Percentiles rank a stretch among this genome's conserved stretches.
These are phyloP conservation scores for Aphelinus certus DNA, from an alignment of 1,140 invertebrate genomes.

Conservation along the genomic window DNA sequence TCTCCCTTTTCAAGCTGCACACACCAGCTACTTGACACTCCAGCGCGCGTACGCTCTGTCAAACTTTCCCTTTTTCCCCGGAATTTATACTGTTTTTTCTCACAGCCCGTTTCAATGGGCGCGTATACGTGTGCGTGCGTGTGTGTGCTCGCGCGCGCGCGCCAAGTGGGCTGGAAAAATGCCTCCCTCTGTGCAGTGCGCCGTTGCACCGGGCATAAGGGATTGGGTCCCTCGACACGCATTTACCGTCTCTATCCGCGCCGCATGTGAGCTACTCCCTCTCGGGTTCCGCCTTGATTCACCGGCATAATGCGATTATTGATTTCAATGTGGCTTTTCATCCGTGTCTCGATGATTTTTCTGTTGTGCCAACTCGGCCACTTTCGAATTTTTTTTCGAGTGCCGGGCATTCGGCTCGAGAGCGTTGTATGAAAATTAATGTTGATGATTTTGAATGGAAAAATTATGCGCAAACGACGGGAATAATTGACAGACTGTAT, in stretches of 20 bases:
- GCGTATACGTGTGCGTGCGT: too few species aligned
- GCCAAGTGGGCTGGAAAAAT: neutral
- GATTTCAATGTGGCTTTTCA: neutral
- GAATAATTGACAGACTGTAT: too few species aligned
- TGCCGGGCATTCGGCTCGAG: too few species aligned
- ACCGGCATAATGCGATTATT: neutral
- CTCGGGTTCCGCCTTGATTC: neutral
- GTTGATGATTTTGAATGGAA: too few species aligned
- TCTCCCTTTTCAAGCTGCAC: constrained; percentile 22
- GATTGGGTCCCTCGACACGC: constrained; percentile 1
- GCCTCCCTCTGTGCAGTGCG: too few species aligned
- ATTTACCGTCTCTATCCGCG: neutral
- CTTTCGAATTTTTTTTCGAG: too few species aligned
- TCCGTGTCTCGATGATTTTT: neutral
- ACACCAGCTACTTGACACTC: constrained; percentile 38
- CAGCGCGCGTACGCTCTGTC: constrained; percentile 1
- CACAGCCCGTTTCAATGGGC: neutral
- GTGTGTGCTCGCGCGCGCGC: neutral
- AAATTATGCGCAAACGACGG: too few species aligned
- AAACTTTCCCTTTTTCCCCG: constrained; percentile 18
- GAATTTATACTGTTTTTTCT: constrained; percentile 24
- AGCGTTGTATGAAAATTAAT: too few species aligned
- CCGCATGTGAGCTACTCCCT: neutral
- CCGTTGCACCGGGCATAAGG: neutral
- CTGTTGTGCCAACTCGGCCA: too few species aligned